A percentile compares a stretch with the other conserved stretches of the same genome.
Conservation (phyloP, 2,113 vertebrate species). For the Charina bottae region DNA sequence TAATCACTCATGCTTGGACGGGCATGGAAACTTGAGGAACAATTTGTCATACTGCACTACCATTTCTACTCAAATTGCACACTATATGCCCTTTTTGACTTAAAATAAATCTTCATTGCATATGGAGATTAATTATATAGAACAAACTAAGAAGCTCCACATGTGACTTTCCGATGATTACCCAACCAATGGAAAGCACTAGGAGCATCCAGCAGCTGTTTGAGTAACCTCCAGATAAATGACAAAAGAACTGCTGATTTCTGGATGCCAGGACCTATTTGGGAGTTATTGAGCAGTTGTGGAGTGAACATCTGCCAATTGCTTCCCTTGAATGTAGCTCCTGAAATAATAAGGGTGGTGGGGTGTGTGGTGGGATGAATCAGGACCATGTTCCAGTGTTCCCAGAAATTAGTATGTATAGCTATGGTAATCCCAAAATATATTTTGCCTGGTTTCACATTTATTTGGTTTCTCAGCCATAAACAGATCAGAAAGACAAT, state of each 20-base stretch:
- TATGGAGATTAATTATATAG: background rate
- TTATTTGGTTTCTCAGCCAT: background rate
- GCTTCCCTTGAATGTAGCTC: background rate
- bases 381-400: background rate
- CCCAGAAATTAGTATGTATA: background rate
- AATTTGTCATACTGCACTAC: background rate
- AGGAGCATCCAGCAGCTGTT: conserved; percentile 8
- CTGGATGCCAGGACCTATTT: background rate
- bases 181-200: background rate
- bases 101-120: background rate
- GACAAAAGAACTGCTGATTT: background rate
- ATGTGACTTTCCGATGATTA: background rate
- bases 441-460: background rate
- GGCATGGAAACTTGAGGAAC: background rate
- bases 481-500: background rate
- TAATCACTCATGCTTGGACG: conserved; percentile 13
- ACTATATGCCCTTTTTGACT: background rate
- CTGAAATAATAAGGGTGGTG: background rate
- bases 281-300: background rate
- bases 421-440: background rate
- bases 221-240: conserved; percentile 13
- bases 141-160: background rate
- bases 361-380: too few relatives aligned
- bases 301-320: background rate
- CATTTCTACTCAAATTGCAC: background rate